Conservation (phyloP, 2,888 invertebrate species). For the Dugesia japonica region DNA sequence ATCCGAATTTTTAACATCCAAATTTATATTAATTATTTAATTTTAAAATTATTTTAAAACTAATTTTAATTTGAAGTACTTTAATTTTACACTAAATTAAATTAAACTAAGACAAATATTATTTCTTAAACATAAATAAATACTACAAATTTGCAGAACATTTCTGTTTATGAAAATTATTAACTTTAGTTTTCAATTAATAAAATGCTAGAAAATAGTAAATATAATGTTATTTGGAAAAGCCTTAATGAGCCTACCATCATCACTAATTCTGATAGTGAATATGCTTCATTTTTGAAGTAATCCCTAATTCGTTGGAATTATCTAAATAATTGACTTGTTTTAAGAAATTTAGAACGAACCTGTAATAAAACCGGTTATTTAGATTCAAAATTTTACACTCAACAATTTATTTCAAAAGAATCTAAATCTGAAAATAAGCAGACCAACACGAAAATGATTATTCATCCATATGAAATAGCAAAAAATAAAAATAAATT, state of each 20-base stretch:
- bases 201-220: background rate
- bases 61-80: too few species aligned
- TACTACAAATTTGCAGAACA: too few species aligned
- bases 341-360: constrained; percentile 8
- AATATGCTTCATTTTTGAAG: background rate
- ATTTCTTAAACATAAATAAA: too few species aligned
- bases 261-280: background rate
- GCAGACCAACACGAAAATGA: background rate
- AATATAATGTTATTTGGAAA: background rate
- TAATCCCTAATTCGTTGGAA: background rate
- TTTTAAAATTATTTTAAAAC: too few species aligned
- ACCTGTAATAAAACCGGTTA: background rate
- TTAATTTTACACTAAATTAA: too few species aligned
- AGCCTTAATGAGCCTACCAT: background rate
- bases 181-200: too few species aligned
- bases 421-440: background rate
- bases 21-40: too few species aligned
- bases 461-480: background rate
- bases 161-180: too few species aligned
- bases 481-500: constrained; percentile 1
- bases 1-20: too few species aligned
- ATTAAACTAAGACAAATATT: too few species aligned
- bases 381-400: background rate
- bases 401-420: background rate
- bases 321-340: background rate